Percentiles rank a stretch among this genome's conserved stretches.
Conservation (phyloP, 2,888 invertebrate species). For the Caenorhabditis plicata region DNA sequence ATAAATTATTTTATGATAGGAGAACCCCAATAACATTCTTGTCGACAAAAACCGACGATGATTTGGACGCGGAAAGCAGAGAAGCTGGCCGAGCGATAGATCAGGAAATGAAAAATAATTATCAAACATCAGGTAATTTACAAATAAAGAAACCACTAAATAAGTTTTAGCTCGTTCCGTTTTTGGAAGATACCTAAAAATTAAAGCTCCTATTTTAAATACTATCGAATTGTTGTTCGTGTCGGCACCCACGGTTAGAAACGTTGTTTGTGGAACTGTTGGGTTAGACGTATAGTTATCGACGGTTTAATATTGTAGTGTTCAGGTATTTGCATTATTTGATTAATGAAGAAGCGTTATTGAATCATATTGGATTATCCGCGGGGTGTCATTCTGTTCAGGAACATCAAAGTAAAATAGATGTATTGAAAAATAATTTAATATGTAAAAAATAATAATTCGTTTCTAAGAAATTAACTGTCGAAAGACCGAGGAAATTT, state of each 20-base stretch:
- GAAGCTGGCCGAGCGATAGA: conserved; percentile 33
- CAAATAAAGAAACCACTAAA: too few species aligned
- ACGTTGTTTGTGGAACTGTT: conserved; percentile 41
- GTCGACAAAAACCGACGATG: conserved; percentile 44
- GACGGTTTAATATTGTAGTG: not conserved
- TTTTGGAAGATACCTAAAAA: conserved; percentile 25
- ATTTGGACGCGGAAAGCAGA: conserved; percentile 45
- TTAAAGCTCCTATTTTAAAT: conserved; percentile 38
- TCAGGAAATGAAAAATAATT: conserved; percentile 32
- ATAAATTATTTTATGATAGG: too few species aligned
- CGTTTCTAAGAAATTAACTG: not conserved
- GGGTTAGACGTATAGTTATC: conserved; percentile 9
- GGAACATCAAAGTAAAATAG: conserved; percentile 31
- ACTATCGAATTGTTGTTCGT: conserved; percentile 32
- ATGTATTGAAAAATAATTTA: conserved; percentile 8
- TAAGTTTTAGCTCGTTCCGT: conserved; percentile 28
- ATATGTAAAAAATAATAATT: too few species aligned
- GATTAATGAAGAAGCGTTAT: conserved; percentile 40
- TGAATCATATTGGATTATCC: conserved; percentile 33
- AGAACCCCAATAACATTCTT: conserved; percentile 40
- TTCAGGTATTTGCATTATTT: conserved; percentile 43
- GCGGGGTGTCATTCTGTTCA: conserved; percentile 42
- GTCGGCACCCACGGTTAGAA: conserved; percentile 33
- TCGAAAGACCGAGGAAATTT: conserved; percentile 3
- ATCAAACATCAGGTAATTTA: conserved; percentile 35